Evolutionary conservation across 2,113 vertebrate genomes (phyloP), one percentile per base, ranked within the genome.

Genomic region (Prochilodus magdalenae): DNA sequence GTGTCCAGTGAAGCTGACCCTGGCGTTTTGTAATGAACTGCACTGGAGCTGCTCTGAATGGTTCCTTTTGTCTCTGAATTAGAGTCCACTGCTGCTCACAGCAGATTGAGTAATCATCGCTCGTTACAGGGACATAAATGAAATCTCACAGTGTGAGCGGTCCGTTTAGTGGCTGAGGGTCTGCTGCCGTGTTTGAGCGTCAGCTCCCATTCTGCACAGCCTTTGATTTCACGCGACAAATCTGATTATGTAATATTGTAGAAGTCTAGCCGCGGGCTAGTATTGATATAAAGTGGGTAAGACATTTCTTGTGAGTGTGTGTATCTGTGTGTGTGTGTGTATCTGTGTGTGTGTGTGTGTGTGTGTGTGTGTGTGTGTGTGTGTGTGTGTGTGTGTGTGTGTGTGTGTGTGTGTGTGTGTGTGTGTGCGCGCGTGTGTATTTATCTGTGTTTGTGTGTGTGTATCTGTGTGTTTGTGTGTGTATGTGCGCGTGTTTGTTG

Each of bases 41-140:
- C n/a, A 22, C 13, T 62, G 47, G 75, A 70, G 29, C 0, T 0
- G 0, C 12, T 62, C 84, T 86, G 82, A 88, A 85, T 85, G 26
- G 26, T 49, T 71, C 62, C 29, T 72, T 33, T 84, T 89, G 79
- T 81, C 80, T 62, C 14, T 71, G 75, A 63, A 57, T 51, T 30
- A 26, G 29, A 59, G 63, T n/a, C 16, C n/a, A n/a, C 8, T 26
- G 22, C 57, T 26, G 22, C 57, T 12, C 69, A 86, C 76, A 60
- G 51, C 36, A 26, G 14, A 47, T 40, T 62, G 36, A 44, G 78
- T 86, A 33, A 71, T 59, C 8, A 57, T 26, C 33, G 84, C 18
- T 30, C 6, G 75, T 51, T 80, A 57, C 40, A 51, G 14, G n/a
- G 71, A 22, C 71, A 77, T 18, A 55, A 55, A 55, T 51, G 20